These are phyloP conservation scores for Acrocephalus arundinaceus DNA, from an alignment of 2,113 vertebrate genomes.

Conservation along the genomic window DNA sequence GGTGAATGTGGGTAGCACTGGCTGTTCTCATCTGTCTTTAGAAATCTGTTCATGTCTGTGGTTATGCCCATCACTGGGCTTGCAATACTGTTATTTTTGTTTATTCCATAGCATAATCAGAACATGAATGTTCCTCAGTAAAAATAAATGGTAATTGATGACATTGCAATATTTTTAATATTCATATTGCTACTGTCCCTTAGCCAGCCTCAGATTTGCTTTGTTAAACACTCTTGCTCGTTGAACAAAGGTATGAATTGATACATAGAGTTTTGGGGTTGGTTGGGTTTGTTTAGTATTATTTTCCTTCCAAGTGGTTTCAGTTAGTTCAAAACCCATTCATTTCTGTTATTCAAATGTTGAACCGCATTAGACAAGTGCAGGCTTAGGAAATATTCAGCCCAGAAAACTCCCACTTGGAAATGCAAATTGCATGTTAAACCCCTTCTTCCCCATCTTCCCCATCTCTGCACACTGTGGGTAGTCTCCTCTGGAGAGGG, in stretches of 20 bases:
- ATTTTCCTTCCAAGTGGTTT: not conserved
- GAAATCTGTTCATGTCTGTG: not conserved
- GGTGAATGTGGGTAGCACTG: not conserved
- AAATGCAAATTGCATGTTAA: not conserved
- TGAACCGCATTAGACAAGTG: not conserved
- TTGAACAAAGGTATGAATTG: not conserved
- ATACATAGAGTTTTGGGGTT: not conserved
- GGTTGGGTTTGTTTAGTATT: not conserved
- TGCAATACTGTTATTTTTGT: not conserved
- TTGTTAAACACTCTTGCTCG: not conserved
- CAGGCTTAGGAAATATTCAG: not conserved
- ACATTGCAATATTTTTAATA: not conserved
- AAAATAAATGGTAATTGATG: not conserved
- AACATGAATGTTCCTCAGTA: not conserved
- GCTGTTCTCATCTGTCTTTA: not conserved
- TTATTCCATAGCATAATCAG: not conserved
- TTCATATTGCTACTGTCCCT: not conserved
- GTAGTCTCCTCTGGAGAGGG: not conserved
- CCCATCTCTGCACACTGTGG: not conserved
- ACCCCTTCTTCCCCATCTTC: not conserved
- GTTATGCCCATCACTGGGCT: not conserved
- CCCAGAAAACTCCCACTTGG: not conserved
- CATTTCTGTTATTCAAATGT: not conserved
- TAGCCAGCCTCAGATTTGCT: not conserved
- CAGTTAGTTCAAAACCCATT: not conserved